phyloP scores from a whole-genome alignment of 2,113 vertebrate species.

The Ancistrus triradiatus region DNA sequence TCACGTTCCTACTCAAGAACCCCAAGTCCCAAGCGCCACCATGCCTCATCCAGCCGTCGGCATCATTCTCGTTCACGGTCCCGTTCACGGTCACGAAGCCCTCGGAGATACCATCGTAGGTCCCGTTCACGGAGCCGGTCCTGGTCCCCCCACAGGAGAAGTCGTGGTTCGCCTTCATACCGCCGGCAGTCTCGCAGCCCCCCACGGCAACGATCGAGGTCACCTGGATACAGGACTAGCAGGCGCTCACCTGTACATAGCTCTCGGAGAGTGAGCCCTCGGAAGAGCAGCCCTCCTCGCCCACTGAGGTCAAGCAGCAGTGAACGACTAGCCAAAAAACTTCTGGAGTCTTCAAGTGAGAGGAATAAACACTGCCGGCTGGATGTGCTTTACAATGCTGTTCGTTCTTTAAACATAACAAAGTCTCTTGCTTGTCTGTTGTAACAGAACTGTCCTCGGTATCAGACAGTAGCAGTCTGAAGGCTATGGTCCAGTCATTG shows the following conservation, averaged over 20 bases:
- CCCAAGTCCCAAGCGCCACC: constrained; percentile 61
- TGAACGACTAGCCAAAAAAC: constrained; percentile 58
- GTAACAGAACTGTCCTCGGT: constrained; percentile 33
- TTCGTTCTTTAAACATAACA: too few species aligned
- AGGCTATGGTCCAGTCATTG: constrained; percentile 44
- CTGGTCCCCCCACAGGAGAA: constrained; percentile 49
- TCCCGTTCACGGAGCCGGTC: constrained; percentile 49
- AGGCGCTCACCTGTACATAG: constrained; percentile 39
- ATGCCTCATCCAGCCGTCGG: constrained; percentile 41
- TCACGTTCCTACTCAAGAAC: constrained; percentile 48
- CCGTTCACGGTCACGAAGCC: constrained; percentile 64
- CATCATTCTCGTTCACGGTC: constrained; percentile 55
- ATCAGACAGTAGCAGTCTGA: constrained; percentile 35
- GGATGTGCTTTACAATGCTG: too few species aligned
- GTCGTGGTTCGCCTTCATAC: constrained; percentile 43
- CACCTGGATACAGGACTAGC: constrained; percentile 30
- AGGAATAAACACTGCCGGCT: too few species aligned
- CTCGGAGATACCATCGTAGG: constrained; percentile 46
- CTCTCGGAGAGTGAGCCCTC: constrained; percentile 21
- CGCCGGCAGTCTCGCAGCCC: constrained; percentile 53
- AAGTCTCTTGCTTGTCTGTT: background rate
- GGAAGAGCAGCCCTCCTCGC: constrained; percentile 49
- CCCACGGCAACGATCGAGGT: constrained; percentile 20
- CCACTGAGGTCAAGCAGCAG: constrained; percentile 58
- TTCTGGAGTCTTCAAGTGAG: constrained; percentile 72